Percentiles rank a stretch among this genome's conserved stretches.
phyloP scores from a whole-genome alignment of 2,888 invertebrate species.

The Teinopalpus imperialis region DNA sequence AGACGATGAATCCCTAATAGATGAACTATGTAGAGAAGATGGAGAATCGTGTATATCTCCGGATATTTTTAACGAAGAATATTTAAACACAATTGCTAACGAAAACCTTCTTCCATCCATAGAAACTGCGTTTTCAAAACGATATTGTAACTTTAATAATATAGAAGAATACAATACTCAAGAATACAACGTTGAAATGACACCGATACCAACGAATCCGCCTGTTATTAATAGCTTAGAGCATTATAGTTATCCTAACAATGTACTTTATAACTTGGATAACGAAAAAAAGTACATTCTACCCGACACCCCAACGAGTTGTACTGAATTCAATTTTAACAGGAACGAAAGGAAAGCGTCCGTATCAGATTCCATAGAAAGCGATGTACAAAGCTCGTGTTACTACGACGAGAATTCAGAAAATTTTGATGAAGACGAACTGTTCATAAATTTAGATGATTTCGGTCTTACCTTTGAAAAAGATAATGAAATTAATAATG shows the following conservation, averaged over 20 bases:
- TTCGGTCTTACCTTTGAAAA: conserved; percentile 65
- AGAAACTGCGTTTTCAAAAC: conserved; percentile 71
- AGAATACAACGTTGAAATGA: conserved; percentile 36
- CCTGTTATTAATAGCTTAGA: conserved; percentile 61
- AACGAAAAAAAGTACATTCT: conserved; percentile 58
- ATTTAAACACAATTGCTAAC: conserved; percentile 46
- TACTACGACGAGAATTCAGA: conserved; percentile 73
- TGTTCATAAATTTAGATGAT: conserved; percentile 72
- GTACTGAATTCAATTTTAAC: conserved; percentile 65
- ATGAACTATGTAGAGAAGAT: conserved; percentile 74
- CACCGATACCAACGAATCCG: conserved; percentile 33
- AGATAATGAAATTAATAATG: conserved; percentile 43
- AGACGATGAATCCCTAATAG: conserved; percentile 72
- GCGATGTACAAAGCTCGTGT: conserved; percentile 66
- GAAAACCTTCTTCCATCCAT: conserved; percentile 69
- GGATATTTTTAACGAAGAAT: conserved; percentile 62
- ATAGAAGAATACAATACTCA: conserved; percentile 40
- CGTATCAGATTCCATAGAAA: conserved; percentile 69
- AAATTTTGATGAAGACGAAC: conserved; percentile 70
- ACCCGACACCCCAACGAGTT: conserved; percentile 72
- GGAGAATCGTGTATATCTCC: conserved; percentile 61
- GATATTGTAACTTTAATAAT: conserved; percentile 55
- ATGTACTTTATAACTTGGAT: conserved; percentile 66
- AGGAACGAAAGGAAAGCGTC: conserved; percentile 63
- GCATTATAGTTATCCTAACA: conserved; percentile 74